A percentile compares a stretch with the other conserved stretches of the same genome.
Conservation (phyloP, 2,797 vertebrate genomes). For the Cuculus canorus region DNA sequence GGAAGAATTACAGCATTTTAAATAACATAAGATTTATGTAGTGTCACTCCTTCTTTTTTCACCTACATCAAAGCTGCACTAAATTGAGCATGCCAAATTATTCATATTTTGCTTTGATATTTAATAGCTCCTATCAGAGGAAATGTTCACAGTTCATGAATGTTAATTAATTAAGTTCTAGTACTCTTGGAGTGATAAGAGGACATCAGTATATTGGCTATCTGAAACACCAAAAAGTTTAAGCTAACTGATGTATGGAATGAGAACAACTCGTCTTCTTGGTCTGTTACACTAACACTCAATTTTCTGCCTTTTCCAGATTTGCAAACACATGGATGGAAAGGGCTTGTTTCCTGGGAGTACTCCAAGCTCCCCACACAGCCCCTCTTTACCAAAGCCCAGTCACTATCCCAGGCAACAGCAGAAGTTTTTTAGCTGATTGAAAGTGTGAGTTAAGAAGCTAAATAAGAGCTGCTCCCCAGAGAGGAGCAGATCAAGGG, state of each 20-base stretch:
- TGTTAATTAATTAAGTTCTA: neutral
- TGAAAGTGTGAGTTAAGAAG: neutral
- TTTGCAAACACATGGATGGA: neutral
- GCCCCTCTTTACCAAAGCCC: neutral
- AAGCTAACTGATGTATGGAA: neutral
- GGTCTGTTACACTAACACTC: neutral
- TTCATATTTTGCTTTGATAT: neutral
- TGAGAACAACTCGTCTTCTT: neutral
- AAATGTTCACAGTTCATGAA: neutral
- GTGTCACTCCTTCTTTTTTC: neutral
- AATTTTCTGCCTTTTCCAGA: neutral
- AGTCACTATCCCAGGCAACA: neutral
- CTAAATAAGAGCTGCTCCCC: neutral
- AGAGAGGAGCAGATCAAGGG: accelerated
- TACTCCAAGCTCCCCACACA: neutral
- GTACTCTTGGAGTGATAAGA: neutral
- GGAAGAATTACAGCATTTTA: neutral
- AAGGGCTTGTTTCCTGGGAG: neutral
- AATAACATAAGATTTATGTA: neutral
- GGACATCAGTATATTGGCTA: neutral
- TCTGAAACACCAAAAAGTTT: neutral
- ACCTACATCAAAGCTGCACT: neutral
- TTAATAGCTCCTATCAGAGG: neutral
- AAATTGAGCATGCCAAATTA: neutral
- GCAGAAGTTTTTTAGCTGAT: neutral